These are phyloP conservation scores for Drosophila equinoxialis DNA, from an alignment of 1,140 invertebrate species.

Conservation along the genomic window DNA sequence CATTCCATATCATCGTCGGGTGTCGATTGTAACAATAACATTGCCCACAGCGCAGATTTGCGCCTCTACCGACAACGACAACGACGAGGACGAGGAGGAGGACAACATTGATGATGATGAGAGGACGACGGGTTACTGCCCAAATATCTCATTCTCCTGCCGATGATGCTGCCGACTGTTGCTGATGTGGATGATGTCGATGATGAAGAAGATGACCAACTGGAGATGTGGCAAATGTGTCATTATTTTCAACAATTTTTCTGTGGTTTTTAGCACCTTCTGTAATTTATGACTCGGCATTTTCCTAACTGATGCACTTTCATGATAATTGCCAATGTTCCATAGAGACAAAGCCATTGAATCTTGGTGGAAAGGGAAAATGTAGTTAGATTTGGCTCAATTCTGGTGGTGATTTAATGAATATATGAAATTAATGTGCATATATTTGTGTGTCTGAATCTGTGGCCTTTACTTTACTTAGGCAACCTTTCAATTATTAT, in stretches of 20 bases:
- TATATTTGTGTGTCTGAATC: too few relatives aligned
- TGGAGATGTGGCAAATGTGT: conserved; percentile 48
- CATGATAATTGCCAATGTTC: conserved; percentile 31
- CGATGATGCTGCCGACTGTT: conserved; percentile 10
- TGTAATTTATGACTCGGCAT: conserved; percentile 65
- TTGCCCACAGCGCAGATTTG: conserved; percentile 73
- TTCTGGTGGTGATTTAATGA: neutral
- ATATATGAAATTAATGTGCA: neutral
- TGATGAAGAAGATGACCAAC: conserved; percentile 14
- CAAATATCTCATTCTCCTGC: conserved; percentile 10
- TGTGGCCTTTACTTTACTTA: neutral
- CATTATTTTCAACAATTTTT: conserved; percentile 61
- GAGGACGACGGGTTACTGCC: conserved; percentile 30
- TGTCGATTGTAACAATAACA: conserved; percentile 79
- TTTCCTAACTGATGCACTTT: conserved; percentile 42
- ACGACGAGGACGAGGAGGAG: conserved; percentile 19
- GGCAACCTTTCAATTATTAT: too few relatives aligned
- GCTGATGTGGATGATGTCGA: neutral
- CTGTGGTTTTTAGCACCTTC: conserved; percentile 62
- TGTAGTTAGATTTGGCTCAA: neutral
- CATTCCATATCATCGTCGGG: conserved; percentile 47
- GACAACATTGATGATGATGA: conserved; percentile 45
- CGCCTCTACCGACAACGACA: conserved; percentile 66
- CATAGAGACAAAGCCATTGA: neutral
- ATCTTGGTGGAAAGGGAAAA: neutral